Base-by-base conservation (phyloP, 2,888 invertebrate species). In the Onchidella celtica region DNA sequence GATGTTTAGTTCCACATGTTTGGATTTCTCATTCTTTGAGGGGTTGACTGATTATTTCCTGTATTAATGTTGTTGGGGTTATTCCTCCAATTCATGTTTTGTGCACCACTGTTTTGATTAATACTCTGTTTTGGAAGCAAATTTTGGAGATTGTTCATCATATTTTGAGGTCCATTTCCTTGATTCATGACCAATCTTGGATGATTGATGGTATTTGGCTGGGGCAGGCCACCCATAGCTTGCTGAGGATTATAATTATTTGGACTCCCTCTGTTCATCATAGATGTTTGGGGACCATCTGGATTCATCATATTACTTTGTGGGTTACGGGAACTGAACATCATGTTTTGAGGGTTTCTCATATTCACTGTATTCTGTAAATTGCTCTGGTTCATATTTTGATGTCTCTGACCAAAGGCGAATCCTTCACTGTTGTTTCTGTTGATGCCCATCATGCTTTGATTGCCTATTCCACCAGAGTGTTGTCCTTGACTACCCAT, bases 1-100 rank as follows among this genome's bases (percentile, higher is more conserved):
- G 11, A 69, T 14, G 4, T 1, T 57, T 59, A 77, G 29, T 77
- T 77, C 77, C 77, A 77, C 47, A 75, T 63, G 32, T 68, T 68
- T 21, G 68, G 17, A 63, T 77, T 77, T 36, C 68, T 55, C 34
- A 57, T 57, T 57, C 68, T 77, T 24, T 66, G 66, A n/a, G 66
- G 9, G n/a, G 6, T 55, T 55, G 65, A 29, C 29, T 75, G 61
- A 72, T 72, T 24, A 57, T 72, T 29, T n/a, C 11, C 57, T 14
- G 27, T 29, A 27, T 55, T 27, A 55, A 17, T 17, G 57, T 29
- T 72, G 55, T 34, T 27, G 32, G 11, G 40, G n/a, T n/a, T n/a
- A 40, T 40, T 68, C 21, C 21, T 40, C 68, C 36, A 38, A n/a
- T 11, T n/a, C 14, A 17, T 29, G 34, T 34, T 3, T 24, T 70